These are phyloP conservation scores for Melieria omissa DNA, from an alignment of 2,888 invertebrate genomes.

Conservation along the genomic window DNA sequence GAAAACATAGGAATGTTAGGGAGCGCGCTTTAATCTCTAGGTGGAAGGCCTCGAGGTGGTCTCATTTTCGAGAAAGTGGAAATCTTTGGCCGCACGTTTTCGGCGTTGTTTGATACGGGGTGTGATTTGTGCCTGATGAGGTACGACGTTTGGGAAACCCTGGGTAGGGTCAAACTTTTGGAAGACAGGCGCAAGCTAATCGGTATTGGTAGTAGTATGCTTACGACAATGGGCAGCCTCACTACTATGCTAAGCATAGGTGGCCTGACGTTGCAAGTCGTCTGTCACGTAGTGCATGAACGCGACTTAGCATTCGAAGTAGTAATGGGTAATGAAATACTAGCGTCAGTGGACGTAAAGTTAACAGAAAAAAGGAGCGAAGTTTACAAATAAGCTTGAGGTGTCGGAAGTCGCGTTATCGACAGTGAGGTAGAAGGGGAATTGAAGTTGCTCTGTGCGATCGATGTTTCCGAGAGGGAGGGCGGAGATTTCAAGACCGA, in stretches of 20 bases:
- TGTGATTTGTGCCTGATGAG: too few relatives aligned
- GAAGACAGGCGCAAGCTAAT: slow-evolving; percentile 10
- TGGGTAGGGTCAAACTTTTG: slow-evolving; percentile 17
- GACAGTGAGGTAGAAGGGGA: neutral
- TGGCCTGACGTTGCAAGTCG: slow-evolving; percentile 18
- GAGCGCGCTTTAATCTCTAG: too few relatives aligned
- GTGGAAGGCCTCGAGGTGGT: too few relatives aligned
- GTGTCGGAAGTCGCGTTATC: neutral
- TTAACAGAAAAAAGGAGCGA: slow-evolving; percentile 10
- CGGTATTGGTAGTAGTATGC: slow-evolving; percentile 19
- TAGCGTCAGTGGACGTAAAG: slow-evolving; percentile 23
- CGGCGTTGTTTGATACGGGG: too few relatives aligned
- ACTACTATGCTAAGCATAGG: slow-evolving; percentile 6
- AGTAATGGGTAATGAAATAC: slow-evolving; percentile 34
- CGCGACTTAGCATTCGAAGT: slow-evolving; percentile 31
- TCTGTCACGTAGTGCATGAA: slow-evolving; percentile 32
- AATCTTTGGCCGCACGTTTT: too few relatives aligned
- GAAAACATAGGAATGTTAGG: too few relatives aligned
- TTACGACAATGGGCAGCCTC: slow-evolving; percentile 23
- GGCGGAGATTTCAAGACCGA: neutral
- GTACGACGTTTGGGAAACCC: slow-evolving; percentile 11
- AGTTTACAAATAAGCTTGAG: neutral
- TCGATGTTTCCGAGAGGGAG: neutral
- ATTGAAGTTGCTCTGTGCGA: neutral
- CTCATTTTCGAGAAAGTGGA: too few relatives aligned